Percentiles rank a stretch among this genome's conserved stretches.
phyloP scores from a whole-genome alignment of 2,797 vertebrate genomes.

The Chromis chromis region DNA sequence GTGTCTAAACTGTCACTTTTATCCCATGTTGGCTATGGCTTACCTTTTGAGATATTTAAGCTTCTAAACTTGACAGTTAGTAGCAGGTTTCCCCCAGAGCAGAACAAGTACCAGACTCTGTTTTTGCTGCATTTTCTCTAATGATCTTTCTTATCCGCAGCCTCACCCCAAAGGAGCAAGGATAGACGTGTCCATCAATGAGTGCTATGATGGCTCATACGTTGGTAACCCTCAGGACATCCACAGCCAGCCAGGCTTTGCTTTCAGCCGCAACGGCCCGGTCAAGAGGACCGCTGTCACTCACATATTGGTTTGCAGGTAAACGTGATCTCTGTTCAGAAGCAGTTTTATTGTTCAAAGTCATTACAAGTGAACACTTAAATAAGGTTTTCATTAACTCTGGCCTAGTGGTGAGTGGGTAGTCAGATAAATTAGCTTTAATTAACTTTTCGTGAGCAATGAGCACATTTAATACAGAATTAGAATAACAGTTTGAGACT shows the following conservation, averaged over 20 bases:
- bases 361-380: background rate
- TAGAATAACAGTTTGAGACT: background rate
- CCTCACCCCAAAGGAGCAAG: conserved; percentile 99
- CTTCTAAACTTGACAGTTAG: background rate
- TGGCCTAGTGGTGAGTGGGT: conserved; percentile 3
- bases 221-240: conserved; percentile 99
- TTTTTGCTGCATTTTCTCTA: background rate
- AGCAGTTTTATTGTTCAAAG: background rate
- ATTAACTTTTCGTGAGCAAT: conserved; percentile 1
- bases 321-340: conserved; percentile 6
- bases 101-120: background rate
- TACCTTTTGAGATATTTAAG: background rate
- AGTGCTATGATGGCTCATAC: conserved; percentile 98
- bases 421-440: conserved; percentile 5
- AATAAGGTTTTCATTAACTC: conserved; percentile 3
- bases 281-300: conserved; percentile 98
- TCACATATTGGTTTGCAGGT: conserved; percentile 98
- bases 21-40: background rate
- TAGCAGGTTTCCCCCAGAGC: background rate
- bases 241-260: conserved; percentile 98
- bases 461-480: background rate
- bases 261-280: conserved; percentile 97
- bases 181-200: conserved; percentile 99
- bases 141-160: conserved; percentile 74
- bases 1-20: background rate